A percentile compares a stretch with the other conserved stretches of the same genome.
These are phyloP conservation scores for Saimiri boliviensis DNA, from an alignment of 2,113 vertebrate species.

Conservation along the genomic window DNA sequence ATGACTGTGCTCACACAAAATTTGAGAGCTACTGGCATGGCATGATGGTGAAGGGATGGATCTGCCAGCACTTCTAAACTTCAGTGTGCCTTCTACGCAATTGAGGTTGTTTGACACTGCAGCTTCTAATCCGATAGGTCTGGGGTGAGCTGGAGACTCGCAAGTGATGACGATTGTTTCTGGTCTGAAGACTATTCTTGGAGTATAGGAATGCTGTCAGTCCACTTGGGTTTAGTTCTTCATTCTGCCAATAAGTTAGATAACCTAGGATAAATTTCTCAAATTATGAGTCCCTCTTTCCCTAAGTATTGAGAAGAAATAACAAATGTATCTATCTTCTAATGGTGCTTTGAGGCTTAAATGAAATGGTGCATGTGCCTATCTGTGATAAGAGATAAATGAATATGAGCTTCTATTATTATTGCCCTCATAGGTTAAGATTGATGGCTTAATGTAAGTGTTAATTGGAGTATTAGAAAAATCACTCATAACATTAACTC, in stretches of 20 bases:
- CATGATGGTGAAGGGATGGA: too few species aligned
- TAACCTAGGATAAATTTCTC: not conserved
- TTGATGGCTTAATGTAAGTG: not conserved
- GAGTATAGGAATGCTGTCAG: not conserved
- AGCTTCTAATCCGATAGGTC: not conserved
- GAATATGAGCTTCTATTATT: not conserved
- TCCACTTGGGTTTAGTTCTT: not conserved
- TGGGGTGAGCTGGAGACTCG: not conserved
- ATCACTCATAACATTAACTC: too few species aligned
- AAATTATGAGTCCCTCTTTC: not conserved
- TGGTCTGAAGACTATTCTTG: not conserved
- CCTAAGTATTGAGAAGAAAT: too few species aligned
- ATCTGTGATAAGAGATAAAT: not conserved
- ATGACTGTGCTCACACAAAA: fast-evolving
- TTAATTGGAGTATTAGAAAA: fast-evolving
- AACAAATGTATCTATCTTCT: fast-evolving
- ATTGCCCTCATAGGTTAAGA: fast-evolving
- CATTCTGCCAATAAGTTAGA: not conserved
- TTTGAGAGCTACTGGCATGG: fast-evolving
- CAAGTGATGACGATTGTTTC: fast-evolving
- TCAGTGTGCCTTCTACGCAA: not conserved
- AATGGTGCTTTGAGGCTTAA: not conserved
- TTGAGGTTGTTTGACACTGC: not conserved
- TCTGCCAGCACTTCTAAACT: not conserved
- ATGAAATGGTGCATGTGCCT: fast-evolving